Percentiles rank a stretch among this genome's conserved stretches.
phyloP scores from a whole-genome alignment of 2,113 vertebrate species.

The Prochilodus magdalenae region DNA sequence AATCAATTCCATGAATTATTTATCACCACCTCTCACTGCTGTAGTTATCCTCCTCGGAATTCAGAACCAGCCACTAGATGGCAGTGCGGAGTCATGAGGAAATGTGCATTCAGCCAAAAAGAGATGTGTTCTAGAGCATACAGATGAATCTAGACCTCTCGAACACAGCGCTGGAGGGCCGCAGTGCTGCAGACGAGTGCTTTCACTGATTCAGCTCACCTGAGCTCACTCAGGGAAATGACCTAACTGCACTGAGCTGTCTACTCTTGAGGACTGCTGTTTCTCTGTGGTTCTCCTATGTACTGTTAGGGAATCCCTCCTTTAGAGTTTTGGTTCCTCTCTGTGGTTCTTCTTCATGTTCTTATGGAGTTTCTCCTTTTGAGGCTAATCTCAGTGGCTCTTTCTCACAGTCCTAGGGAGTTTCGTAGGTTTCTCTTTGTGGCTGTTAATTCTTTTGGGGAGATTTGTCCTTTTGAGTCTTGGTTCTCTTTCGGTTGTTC shows the following conservation, averaged over 20 bases:
- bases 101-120: neutral
- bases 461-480: too few species aligned
- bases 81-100: conserved; percentile 60
- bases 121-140: neutral
- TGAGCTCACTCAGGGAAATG: neutral
- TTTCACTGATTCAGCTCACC: neutral
- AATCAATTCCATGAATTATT: conserved; percentile 35
- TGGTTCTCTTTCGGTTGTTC: too few species aligned
- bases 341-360: too few species aligned
- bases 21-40: conserved; percentile 28
- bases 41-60: neutral
- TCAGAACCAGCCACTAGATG: conserved; percentile 60
- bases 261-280: neutral
- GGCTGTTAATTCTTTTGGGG: too few species aligned
- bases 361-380: too few species aligned
- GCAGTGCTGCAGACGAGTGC: neutral
- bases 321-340: too few species aligned
- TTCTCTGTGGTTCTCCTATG: too few species aligned
- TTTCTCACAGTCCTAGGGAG: too few species aligned
- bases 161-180: neutral
- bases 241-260: neutral
- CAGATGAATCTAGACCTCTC: neutral
- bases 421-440: too few species aligned
- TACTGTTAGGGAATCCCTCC: too few species aligned
- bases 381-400: too few species aligned